phyloP scores from a whole-genome alignment of 1,140 invertebrate genomes.

The Diuraphis noxia region DNA sequence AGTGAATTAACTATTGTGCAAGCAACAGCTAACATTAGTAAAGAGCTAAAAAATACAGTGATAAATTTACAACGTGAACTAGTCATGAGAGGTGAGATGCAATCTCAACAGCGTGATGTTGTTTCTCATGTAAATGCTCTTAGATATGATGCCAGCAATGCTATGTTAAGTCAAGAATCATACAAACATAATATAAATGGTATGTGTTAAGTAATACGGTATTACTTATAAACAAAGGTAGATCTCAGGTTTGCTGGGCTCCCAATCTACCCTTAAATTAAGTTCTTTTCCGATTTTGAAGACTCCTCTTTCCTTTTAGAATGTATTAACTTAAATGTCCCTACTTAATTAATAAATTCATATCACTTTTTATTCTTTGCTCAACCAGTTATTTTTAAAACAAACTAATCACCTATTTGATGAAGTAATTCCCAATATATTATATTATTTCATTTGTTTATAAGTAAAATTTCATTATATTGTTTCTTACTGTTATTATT shows the following conservation, averaged over 20 bases:
- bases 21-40: conserved; percentile 59
- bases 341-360: background rate
- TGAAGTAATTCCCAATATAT: background rate
- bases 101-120: conserved; percentile 62
- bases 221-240: background rate
- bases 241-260: background rate
- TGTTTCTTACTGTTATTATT: background rate
- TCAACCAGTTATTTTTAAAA: background rate
- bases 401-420: too few species aligned
- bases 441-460: background rate
- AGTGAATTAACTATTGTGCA: conserved; percentile 60
- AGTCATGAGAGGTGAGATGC: conserved; percentile 62
- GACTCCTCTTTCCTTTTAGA: background rate
- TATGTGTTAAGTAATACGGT: background rate
- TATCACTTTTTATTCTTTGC: background rate
- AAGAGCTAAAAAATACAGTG: conserved; percentile 59
- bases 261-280: background rate
- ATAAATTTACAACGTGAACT: conserved; percentile 61
- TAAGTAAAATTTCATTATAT: background rate
- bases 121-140: conserved; percentile 61
- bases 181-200: conserved; percentile 62
- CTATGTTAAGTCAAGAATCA: conserved; percentile 60
- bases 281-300: background rate
- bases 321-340: background rate
- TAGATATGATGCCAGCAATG: conserved; percentile 60